Conservation (phyloP, 2,888 invertebrate genomes). For the Hololepta plana region DNA sequence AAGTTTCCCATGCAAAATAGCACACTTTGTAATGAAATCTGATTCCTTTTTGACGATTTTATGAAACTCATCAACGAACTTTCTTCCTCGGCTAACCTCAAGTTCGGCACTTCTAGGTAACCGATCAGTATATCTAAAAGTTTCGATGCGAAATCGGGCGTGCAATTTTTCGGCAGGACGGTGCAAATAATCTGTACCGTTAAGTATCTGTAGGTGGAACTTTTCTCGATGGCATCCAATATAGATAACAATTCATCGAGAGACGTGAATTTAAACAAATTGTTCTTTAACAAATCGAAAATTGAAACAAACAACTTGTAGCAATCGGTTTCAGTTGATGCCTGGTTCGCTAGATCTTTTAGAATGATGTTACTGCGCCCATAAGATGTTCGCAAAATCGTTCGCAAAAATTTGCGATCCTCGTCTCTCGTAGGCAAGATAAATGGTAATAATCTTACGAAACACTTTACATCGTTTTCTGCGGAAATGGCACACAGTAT, state of each 20-base stretch:
- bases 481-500: constrained; percentile 13
- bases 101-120: constrained; percentile 25
- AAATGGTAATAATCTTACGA: constrained; percentile 41
- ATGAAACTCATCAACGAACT: constrained; percentile 23
- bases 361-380: no score
- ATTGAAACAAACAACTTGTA: no score
- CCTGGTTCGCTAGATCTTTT: no score
- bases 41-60: constrained; percentile 24
- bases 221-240: no score
- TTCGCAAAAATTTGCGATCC: no score
- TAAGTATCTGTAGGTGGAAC: no score
- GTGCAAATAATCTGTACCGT: no score
- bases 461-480: constrained; percentile 35
- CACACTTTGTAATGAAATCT: constrained; percentile 36
- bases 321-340: no score
- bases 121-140: constrained; percentile 29
- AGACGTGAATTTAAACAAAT: no score
- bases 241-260: no score
- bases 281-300: no score
- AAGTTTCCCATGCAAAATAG: constrained; percentile 34
- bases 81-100: constrained; percentile 21
- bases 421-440: constrained; percentile 34
- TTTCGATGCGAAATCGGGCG: constrained; percentile 23
- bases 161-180: constrained; percentile 24
- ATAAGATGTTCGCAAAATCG: no score